phyloP scores from a whole-genome alignment of 2,797 vertebrate species.

The Poeciliopsis presidionis region DNA sequence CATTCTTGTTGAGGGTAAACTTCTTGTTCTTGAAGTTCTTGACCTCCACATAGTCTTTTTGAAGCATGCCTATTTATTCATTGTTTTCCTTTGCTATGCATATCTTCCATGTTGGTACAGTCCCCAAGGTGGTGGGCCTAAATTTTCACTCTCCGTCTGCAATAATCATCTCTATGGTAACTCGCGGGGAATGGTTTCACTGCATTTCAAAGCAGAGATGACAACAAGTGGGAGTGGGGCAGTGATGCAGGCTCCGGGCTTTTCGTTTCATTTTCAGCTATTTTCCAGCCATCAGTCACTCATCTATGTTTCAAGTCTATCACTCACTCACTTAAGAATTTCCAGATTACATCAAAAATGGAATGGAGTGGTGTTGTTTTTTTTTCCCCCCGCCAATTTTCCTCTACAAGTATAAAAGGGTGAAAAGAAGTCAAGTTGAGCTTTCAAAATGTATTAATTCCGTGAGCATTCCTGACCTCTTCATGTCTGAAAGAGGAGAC shows the following conservation, averaged over 20 bases:
- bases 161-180: constrained; percentile 72
- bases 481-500: constrained; percentile 25
- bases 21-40: constrained; percentile 25
- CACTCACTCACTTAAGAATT: constrained; percentile 62
- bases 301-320: constrained; percentile 66
- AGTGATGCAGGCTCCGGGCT: constrained; percentile 26
- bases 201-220: constrained; percentile 51
- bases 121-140: constrained; percentile 63
- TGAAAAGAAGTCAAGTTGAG: constrained; percentile 22
- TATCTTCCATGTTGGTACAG: constrained; percentile 44
- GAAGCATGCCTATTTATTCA: constrained; percentile 34
- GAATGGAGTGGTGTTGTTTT: constrained; percentile 44
- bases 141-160: constrained; percentile 62
- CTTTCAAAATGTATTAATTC: constrained; percentile 50
- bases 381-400: constrained; percentile 40
- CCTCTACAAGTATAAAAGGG: constrained; percentile 18
- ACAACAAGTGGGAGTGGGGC: constrained; percentile 43
- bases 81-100: constrained; percentile 33
- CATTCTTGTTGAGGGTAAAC: constrained; percentile 16
- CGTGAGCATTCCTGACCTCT: constrained; percentile 30
- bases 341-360: constrained; percentile 60
- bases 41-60: constrained; percentile 20
- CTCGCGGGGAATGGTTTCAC: constrained; percentile 55
- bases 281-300: constrained; percentile 68
- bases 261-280: constrained; percentile 63